Conservation (phyloP, 2,113 vertebrate species). For the Haliaeetus leucogaster region DNA sequence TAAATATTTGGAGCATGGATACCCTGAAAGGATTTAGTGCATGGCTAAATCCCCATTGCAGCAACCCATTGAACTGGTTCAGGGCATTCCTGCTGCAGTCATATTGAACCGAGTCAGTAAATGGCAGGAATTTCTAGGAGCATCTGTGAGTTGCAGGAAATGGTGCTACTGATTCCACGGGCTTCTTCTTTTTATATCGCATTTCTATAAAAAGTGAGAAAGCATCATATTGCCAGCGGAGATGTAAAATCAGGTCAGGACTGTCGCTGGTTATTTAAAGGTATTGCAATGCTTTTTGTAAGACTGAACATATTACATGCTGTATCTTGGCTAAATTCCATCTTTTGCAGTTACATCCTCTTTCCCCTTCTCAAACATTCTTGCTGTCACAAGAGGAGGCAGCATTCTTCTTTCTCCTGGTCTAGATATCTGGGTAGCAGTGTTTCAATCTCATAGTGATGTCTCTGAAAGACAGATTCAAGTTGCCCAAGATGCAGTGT, state of each 20-base stretch:
- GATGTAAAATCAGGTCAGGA: conserved; percentile 61
- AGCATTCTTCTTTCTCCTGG: not conserved
- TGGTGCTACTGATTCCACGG: not conserved
- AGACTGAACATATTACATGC: conserved; percentile 13
- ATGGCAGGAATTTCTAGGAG: not conserved
- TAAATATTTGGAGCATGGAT: not conserved
- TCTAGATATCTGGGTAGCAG: not conserved
- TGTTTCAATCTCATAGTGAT: not conserved
- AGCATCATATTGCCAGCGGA: conserved; percentile 30
- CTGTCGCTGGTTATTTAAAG: conserved; percentile 60
- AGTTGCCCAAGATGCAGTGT: not conserved
- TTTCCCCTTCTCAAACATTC: not conserved
- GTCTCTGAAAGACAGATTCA: not conserved
- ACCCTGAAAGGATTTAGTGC: not conserved
- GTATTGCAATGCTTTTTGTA: conserved; percentile 24
- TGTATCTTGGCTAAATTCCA: conserved; percentile 50
- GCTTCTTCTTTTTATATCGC: conserved; percentile 29
- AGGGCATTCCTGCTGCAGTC: not conserved
- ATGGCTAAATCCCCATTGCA: not conserved
- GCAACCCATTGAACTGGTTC: not conserved
- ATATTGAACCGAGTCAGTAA: not conserved
- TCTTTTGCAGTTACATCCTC: conserved; percentile 25
- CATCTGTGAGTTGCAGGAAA: conserved; percentile 33
- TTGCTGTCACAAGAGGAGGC: not conserved
- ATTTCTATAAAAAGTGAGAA: conserved; percentile 57